Conservation (phyloP, 2,888 invertebrate genomes). For the Lottia gigantea region DNA sequence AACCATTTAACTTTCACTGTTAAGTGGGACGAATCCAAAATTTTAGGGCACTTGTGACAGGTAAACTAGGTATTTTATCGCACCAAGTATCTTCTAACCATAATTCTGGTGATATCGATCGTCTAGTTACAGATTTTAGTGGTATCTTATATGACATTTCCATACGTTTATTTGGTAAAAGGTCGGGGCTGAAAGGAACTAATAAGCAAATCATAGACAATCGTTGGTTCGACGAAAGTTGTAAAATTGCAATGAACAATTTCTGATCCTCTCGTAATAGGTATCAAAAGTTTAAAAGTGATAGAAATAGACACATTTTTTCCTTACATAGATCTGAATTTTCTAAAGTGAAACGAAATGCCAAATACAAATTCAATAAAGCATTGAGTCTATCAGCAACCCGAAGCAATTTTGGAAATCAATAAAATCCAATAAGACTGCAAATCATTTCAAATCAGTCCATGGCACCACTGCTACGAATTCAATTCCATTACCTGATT, state of each 20-base stretch:
- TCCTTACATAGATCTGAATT: background rate
- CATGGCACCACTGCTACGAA: background rate
- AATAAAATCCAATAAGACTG: background rate
- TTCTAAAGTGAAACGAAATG: background rate
- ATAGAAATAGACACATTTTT: background rate
- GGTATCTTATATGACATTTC: background rate
- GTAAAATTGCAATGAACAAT: too few relatives aligned
- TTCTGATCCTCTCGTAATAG: too few relatives aligned
- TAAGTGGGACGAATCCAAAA: background rate
- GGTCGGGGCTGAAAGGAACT: too few relatives aligned
- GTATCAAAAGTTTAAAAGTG: too few relatives aligned
- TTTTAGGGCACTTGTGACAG: background rate
- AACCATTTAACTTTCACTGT: background rate
- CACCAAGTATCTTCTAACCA: background rate
- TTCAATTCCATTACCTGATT: background rate
- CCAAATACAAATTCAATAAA: background rate
- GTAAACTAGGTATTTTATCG: background rate
- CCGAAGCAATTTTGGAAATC: background rate
- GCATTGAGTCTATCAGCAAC: background rate
- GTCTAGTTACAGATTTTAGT: background rate
- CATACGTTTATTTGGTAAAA: background rate
- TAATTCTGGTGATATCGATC: slow-evolving; percentile 1
- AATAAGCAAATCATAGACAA: too few relatives aligned
- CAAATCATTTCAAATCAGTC: background rate
- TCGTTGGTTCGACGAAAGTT: too few relatives aligned